Evolutionary conservation across 2,888 invertebrate species (phyloP), one percentile per base, ranked within the genome.

Genomic region (Chymomyza caudatula): DNA sequence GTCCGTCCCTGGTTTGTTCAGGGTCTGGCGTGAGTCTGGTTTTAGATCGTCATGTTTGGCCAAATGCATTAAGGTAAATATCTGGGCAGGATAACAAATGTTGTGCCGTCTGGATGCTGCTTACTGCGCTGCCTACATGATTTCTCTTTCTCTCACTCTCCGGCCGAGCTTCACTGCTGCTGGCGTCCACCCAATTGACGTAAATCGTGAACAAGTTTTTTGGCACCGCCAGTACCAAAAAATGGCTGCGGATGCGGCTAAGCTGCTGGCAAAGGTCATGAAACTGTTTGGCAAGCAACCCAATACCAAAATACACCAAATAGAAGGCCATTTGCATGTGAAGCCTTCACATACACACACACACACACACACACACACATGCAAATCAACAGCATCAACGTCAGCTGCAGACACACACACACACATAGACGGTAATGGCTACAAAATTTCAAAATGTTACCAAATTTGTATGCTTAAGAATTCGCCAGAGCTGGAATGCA

Each of bases 161-260:
- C 4, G 43, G 13, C n/a, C 6, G 15, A 15, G 43, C 43, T 13
- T 4, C 43, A n/a, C 1, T 62, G 62, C 66, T 63, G 63, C 80
- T 80, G 86, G 86, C 86, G 69, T 67, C 73, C 66, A 69, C 84
- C 79, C 86, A 80, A 84, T 81, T 71, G 76, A 86, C 82, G 80
- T 86, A 77, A 80, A 76, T 80, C 82, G 80, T 86, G 76, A 68
- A 55, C 86, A 78, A 78, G 67, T 63, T 76, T 51, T 37, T 55
- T 29, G 17, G 43, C 43, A 43, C 11, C 61, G 75, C 78, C 84
- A 37, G 29, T 37, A 11, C 8, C 11, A 37, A 37, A 37, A 37
- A 11, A 29, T 29, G 86, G 86, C 86, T 73, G 63, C 76, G 81
- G 70, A 67, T 80, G 84, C 78, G 85, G 75, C 78, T 76, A 67